Conservation (phyloP, 2,113 vertebrate genomes). For the Nyctereutes procyonoides region DNA sequence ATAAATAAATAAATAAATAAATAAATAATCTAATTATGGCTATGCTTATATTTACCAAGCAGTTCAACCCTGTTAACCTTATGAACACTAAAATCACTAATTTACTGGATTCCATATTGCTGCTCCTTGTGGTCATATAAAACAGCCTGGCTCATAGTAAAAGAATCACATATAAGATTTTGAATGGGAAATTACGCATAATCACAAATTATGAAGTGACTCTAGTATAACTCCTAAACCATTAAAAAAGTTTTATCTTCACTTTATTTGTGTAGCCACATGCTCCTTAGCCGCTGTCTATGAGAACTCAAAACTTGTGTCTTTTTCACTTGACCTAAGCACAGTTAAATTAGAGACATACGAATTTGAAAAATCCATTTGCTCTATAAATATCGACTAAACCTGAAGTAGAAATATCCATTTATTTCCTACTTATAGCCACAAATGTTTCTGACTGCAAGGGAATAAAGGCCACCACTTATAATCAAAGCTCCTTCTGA, state of each 20-base stretch:
- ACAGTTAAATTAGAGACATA: background rate
- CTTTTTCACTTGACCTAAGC: background rate
- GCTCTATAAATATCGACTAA: background rate
- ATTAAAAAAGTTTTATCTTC: background rate
- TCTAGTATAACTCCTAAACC: background rate
- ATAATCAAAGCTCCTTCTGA: background rate
- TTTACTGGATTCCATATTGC: slow-evolving; percentile 16
- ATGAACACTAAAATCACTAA: slow-evolving; percentile 11
- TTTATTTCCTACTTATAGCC: background rate
- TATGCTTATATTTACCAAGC: background rate
- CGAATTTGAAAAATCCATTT: background rate
- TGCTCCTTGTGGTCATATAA: slow-evolving; percentile 30
- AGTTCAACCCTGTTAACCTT: slow-evolving; percentile 43
- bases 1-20: background rate
- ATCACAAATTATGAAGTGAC: background rate
- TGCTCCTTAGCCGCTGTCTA: background rate
- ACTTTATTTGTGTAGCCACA: background rate
- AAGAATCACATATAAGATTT: slow-evolving; percentile 3
- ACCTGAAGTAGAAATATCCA: background rate
- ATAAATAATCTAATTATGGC: slow-evolving; percentile 17
- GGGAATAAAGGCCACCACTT: background rate
- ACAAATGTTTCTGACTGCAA: background rate
- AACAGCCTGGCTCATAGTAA: background rate
- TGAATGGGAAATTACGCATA: slow-evolving; percentile 24
- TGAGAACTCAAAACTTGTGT: background rate